Percentiles rank a stretch among this genome's conserved stretches.
Evolutionary conservation across 2,888 invertebrate species (phyloP).

Genomic region (Sisyra nigra): DNA sequence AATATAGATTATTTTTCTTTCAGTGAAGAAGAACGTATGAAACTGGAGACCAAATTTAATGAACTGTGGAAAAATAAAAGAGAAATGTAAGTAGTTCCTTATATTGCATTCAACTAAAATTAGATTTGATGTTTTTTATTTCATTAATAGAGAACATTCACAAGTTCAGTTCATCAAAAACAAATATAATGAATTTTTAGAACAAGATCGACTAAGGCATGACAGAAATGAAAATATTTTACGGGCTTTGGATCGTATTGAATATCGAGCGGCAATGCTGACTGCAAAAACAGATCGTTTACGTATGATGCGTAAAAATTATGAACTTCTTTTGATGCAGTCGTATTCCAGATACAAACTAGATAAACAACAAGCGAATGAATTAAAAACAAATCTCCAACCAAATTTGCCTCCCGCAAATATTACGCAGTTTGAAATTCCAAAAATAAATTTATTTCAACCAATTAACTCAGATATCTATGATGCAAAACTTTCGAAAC

Average conservation of each 20-base stretch:
- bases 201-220: slow-evolving; percentile 38
- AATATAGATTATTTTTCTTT: slow-evolving; percentile 12
- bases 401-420: too few species aligned
- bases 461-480: too few species aligned
- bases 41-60: slow-evolving; percentile 35
- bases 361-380: neutral
- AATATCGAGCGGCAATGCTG: slow-evolving; percentile 35
- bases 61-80: slow-evolving; percentile 31
- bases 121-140: neutral
- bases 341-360: slow-evolving; percentile 14
- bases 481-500: neutral
- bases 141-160: slow-evolving; percentile 19
- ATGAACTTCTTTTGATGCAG: slow-evolving; percentile 16
- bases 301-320: slow-evolving; percentile 28
- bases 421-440: too few species aligned
- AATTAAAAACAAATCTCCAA: neutral
- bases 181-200: slow-evolving; percentile 34
- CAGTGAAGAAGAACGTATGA: slow-evolving; percentile 36
- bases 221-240: slow-evolving; percentile 41
- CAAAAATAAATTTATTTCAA: too few species aligned
- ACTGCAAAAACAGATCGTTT: slow-evolving; percentile 41
- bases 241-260: slow-evolving; percentile 37
- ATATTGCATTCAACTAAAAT: too few species aligned
- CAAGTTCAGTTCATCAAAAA: slow-evolving; percentile 25
- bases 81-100: slow-evolving; percentile 32